Evolutionary conservation across 2,797 vertebrate genomes (phyloP).

Genomic region (Lithobates pipiens): DNA sequence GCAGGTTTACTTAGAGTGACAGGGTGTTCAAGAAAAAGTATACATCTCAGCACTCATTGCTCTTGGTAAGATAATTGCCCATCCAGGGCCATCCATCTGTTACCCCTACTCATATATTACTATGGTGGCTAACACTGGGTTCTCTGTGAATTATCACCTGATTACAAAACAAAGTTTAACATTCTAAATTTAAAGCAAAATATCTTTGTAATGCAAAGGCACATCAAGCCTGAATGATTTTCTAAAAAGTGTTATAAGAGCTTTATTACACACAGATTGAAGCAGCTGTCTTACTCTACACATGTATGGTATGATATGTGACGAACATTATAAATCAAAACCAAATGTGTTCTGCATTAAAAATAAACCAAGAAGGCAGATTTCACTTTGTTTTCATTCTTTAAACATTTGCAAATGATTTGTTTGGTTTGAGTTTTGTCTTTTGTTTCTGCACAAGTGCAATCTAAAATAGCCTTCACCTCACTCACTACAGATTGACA

Average conservation of each 20-base stretch:
- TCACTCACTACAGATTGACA: slow-evolving; percentile 39
- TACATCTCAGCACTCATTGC: too few species aligned
- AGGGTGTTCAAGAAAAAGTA: too few species aligned
- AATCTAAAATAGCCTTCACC: slow-evolving; percentile 51
- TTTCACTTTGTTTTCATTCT: slow-evolving; percentile 53
- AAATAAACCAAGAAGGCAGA: slow-evolving; percentile 53
- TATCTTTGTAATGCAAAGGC: neutral
- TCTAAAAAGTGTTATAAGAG: slow-evolving; percentile 15
- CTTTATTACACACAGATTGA: slow-evolving; percentile 48
- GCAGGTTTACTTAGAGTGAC: too few species aligned
- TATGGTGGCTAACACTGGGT: too few species aligned
- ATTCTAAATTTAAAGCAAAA: neutral
- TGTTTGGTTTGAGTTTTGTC: slow-evolving; percentile 52
- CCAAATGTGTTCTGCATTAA: slow-evolving; percentile 54
- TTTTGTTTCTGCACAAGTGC: slow-evolving; percentile 34
- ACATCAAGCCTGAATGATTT: neutral
- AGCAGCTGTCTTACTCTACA: slow-evolving; percentile 25
- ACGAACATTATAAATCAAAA: slow-evolving; percentile 60
- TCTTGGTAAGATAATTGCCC: too few species aligned
- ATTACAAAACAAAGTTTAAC: too few species aligned
- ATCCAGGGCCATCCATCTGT: too few species aligned
- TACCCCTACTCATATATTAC: too few species aligned
- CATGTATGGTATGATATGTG: slow-evolving; percentile 50
- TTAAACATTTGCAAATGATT: slow-evolving; percentile 58
- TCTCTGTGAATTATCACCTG: too few species aligned